Evolutionary conservation across 1,140 invertebrate species (phyloP), one percentile per base, ranked within the genome.

Genomic region (Mizuhopecten yessoensis): DNA sequence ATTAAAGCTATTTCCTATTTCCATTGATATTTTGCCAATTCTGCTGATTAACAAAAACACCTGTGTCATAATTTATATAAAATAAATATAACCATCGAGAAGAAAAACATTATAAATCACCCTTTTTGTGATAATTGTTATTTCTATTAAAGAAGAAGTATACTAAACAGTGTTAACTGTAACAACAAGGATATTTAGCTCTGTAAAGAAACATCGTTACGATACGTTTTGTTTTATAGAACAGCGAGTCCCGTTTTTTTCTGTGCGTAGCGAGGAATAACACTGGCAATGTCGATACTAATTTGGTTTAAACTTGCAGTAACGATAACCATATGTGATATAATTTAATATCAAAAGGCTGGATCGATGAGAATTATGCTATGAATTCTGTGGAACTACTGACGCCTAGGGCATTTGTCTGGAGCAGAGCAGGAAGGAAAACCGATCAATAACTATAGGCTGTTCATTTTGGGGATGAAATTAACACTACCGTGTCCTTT

Each of bases 241-340:
- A 29, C n/a, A 75, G 23, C n/a, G 57, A 29, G 29, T 23, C n/a
- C 57, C 23, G n/a, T n/a, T n/a, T 29, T 29, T 75, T 75, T 75
- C 57, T 75, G 1, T 75, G 57, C n/a, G 9, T 45, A 45, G 42
- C 57, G 23, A 75, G 57, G 57, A 75, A 29, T 75, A 75, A 29
- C n/a, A 75, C 23, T 29, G 57, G 11, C 23, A 49, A 90, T 86
- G 87, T 90, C 90, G 33, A 87, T 90, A 75, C 91, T 92, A 92
- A 92, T 92, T 92, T 88, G 87, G 57, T 92, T 92, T 90, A 86
- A 88, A 33, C 57, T 87, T 36, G 87, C 75, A 34, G 33, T 88
- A 90, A 92, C 91, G 89, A 90, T 90, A 89, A 89, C 91, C 91
- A 92, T 92, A 92, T 92, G 91, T 49, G 89, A 75, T 90, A 89